A percentile compares a stretch with the other conserved stretches of the same genome.
Evolutionary conservation across 1,140 invertebrate species (phyloP).

Genomic region (Anastrepha obliqua): DNA sequence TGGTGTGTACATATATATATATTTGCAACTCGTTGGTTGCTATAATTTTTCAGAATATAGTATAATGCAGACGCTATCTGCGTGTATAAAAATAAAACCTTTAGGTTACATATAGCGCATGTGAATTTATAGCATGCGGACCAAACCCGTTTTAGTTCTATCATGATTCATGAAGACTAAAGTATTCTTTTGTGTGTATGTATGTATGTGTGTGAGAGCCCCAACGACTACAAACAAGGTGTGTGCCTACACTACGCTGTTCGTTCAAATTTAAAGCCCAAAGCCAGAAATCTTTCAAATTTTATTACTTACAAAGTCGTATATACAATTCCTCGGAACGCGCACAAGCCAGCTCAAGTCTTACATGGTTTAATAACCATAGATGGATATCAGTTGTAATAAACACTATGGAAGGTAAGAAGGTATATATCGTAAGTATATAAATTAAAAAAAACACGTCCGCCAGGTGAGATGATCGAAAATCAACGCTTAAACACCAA

Average conservation of each 20-base stretch:
- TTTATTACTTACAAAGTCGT: not conserved
- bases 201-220: not conserved
- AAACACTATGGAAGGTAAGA: not conserved
- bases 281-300: not conserved
- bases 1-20: not conserved
- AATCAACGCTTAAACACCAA: slow-evolving; percentile 20
- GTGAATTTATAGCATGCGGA: not conserved
- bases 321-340: not conserved
- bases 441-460: not conserved
- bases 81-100: slow-evolving; percentile 8
- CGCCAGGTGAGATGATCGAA: not conserved
- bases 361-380: not conserved
- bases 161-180: too few relatives aligned
- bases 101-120: not conserved
- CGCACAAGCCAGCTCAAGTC: slow-evolving; percentile 19
- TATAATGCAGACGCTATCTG: not conserved
- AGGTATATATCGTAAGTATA: not conserved
- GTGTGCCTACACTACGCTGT: not conserved
- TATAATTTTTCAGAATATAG: not conserved
- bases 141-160: slow-evolving; percentile 21
- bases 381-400: slow-evolving; percentile 7
- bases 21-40: not conserved
- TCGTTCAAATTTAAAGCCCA: not conserved
- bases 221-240: not conserved
- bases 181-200: too few relatives aligned